These are phyloP conservation scores for Aphaenogaster rudis DNA, from an alignment of 1,140 invertebrate genomes.

Conservation along the genomic window DNA sequence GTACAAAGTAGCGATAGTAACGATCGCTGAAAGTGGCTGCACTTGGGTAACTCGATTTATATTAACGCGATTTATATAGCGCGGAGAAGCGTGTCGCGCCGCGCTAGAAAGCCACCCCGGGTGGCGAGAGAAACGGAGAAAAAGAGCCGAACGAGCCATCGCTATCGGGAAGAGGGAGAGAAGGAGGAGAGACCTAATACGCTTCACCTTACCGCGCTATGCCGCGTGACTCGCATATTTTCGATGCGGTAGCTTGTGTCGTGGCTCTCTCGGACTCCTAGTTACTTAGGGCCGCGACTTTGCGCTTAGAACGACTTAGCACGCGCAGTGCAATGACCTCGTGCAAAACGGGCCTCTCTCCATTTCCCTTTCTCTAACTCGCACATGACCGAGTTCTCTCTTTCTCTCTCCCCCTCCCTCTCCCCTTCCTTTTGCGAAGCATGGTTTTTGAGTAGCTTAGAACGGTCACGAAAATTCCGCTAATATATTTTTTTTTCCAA, in stretches of 20 bases:
- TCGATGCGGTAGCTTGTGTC: conserved; percentile 58
- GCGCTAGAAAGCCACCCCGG: not conserved
- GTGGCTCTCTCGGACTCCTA: conserved; percentile 59
- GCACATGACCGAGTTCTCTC: conserved; percentile 25
- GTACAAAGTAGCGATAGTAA: conserved; percentile 13
- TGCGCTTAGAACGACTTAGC: conserved; percentile 76
- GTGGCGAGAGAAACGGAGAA: not conserved
- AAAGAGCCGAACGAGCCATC: not conserved
- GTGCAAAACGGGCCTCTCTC: conserved; percentile 70
- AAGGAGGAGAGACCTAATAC: conserved; percentile 2
- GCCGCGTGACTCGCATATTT: conserved; percentile 70
- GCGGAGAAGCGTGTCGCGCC: not conserved
- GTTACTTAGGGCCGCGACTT: conserved; percentile 69
- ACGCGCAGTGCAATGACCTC: conserved; percentile 77
- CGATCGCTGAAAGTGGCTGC: not conserved
- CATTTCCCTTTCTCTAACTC: conserved; percentile 61
- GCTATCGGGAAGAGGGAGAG: not conserved
- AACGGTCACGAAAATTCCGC: not conserved
- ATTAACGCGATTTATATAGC: not conserved
- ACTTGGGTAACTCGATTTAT: not conserved
- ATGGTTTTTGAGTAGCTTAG: not conserved
- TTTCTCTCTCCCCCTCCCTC: conserved; percentile 38
- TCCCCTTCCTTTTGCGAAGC: not conserved
- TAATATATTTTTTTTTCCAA: not conserved
- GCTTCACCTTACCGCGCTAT: conserved; percentile 39